phyloP scores from a whole-genome alignment of 2,113 vertebrate genomes.

The Aythya baeri region DNA sequence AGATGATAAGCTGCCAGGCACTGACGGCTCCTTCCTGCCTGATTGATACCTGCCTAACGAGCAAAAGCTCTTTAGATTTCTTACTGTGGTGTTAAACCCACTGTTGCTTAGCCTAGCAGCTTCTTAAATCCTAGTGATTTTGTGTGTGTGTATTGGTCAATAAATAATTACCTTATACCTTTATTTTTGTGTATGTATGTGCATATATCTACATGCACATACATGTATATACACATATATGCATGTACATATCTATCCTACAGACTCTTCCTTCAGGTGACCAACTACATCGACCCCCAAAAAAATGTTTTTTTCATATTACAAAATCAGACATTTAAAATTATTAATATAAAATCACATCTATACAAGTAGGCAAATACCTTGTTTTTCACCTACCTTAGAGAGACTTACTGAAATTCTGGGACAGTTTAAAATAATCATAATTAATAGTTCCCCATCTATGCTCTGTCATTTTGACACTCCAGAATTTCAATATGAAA shows the following conservation, averaged over 20 bases:
- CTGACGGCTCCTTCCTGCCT: neutral
- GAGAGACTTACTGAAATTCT: neutral
- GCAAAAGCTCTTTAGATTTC: neutral
- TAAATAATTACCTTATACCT: neutral
- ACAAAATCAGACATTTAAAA: neutral
- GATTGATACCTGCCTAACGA: neutral
- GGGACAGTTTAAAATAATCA: slow-evolving; percentile 44
- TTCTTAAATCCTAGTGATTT: neutral
- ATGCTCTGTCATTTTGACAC: slow-evolving; percentile 34
- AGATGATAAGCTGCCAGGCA: neutral
- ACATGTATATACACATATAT: neutral
- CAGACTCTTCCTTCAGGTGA: neutral
- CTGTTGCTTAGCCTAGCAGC: neutral
- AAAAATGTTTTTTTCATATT: neutral
- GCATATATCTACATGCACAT: neutral
- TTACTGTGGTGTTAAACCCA: neutral
- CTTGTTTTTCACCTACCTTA: neutral
- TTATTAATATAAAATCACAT: neutral
- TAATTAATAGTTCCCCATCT: slow-evolving; percentile 47
- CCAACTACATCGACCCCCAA: neutral
- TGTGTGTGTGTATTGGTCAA: neutral
- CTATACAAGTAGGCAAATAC: neutral
- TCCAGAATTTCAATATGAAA: slow-evolving; percentile 57
- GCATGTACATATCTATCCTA: fast-evolving
- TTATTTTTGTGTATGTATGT: neutral